Percentiles rank a stretch among this genome's conserved stretches.
These are phyloP conservation scores for Coptotermes formosanus DNA, from an alignment of 1,140 invertebrate genomes.

Conservation along the genomic window DNA sequence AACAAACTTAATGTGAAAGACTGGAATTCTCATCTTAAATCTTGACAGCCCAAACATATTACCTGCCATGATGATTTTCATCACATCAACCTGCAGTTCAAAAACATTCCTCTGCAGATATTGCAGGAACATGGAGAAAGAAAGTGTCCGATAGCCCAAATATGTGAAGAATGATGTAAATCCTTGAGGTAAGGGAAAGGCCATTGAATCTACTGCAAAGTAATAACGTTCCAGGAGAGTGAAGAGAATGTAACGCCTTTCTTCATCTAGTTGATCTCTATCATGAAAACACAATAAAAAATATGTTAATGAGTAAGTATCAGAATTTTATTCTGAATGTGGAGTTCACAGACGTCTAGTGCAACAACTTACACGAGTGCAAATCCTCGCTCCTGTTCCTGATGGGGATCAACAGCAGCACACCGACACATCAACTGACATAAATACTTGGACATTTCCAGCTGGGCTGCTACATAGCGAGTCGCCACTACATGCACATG, in stretches of 20 bases:
- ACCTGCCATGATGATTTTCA: conserved; percentile 80
- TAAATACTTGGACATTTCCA: conserved; percentile 71
- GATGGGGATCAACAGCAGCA: conserved; percentile 60
- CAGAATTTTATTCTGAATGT: neutral
- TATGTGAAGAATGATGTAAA: conserved; percentile 85
- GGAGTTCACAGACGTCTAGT: neutral
- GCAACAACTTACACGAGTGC: conserved; percentile 63
- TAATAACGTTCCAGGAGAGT: conserved; percentile 73
- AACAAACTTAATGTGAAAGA: neutral
- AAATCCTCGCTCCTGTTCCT: conserved; percentile 72
- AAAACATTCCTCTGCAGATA: conserved; percentile 78
- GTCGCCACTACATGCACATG: conserved; percentile 79
- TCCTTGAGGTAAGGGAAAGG: conserved; percentile 79
- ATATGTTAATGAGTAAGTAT: neutral
- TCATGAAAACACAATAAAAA: neutral
- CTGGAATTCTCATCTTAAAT: no score
- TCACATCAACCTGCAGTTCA: conserved; percentile 81
- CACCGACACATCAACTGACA: conserved; percentile 72
- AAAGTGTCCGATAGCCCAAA: conserved; percentile 72
- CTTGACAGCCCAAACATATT: neutral
- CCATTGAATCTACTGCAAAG: conserved; percentile 71
- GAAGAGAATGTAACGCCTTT: conserved; percentile 66
- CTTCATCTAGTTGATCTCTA: conserved; percentile 70
- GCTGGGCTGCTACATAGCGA: conserved; percentile 72
- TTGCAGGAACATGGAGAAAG: conserved; percentile 73